A percentile compares a stretch with the other conserved stretches of the same genome.
Evolutionary conservation across 2,113 vertebrate species (phyloP).

Genomic region (Plotosus lineatus): DNA sequence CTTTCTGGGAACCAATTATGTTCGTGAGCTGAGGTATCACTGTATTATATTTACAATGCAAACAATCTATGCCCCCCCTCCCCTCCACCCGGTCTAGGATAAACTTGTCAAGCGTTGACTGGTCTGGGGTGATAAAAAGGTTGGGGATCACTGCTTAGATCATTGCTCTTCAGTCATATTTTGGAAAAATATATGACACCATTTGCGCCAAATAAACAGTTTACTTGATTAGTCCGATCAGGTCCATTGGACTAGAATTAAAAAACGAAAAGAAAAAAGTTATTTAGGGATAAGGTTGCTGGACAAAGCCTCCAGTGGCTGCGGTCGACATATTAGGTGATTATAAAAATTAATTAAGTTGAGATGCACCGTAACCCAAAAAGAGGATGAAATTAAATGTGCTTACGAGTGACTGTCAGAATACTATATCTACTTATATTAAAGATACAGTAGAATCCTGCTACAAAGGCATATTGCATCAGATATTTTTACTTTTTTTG

Average conservation of each 20-base stretch:
- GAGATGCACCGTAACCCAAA: constrained; percentile 19
- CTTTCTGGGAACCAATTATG: no score
- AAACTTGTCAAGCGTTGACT: no score
- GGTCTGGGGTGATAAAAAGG: no score
- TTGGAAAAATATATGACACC: neutral
- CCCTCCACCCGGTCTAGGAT: no score
- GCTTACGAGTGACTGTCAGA: neutral
- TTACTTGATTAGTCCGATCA: neutral
- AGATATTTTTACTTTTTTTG: neutral
- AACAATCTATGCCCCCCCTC: no score
- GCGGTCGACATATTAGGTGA: constrained; percentile 69
- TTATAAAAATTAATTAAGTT: constrained; percentile 63
- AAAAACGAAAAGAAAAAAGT: constrained; percentile 5
- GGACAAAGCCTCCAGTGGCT: neutral
- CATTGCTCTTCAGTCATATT: no score
- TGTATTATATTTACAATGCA: no score
- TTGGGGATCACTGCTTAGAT: no score
- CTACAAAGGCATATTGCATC: neutral
- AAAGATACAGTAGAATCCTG: neutral
- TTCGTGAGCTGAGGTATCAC: no score
- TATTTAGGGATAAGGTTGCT: neutral
- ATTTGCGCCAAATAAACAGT: constrained; percentile 17
- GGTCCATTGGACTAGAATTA: constrained; percentile 1
- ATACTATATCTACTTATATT: neutral
- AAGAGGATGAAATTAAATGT: neutral